Base-by-base conservation (phyloP, 2,888 invertebrate species). In the Morpho deidamia region DNA sequence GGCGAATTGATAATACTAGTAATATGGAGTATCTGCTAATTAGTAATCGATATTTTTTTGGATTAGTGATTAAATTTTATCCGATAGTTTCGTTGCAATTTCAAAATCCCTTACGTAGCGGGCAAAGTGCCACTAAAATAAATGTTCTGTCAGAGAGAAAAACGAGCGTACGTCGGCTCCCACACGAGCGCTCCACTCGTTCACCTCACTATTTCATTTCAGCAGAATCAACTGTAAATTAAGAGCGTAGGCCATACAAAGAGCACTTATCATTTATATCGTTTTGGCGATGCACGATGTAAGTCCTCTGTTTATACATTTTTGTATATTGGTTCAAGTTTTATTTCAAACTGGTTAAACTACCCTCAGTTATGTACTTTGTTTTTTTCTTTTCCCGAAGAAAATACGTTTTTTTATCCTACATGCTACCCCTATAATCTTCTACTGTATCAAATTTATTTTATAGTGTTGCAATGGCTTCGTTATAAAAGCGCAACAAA, bases 71-170 rank as follows among this genome's bases (percentile, higher is more conserved):
- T 67, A 71, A 74, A 71, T 56, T 56, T 40, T 49, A 42, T 75
- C 71, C 70, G 67, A 76, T 80, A 81, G 77, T 79, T 81, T 74
- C 66, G 69, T 75, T 75, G 74, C 80, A 79, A 79, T 83, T 83
- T 84, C 73, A 81, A 84, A 86, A 83, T 81, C 80, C 78, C 68
- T 68, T 71, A 74, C 73, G 75, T 73, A 71, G 75, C 76, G 74
- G 78, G 75, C 72, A 65, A 78, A 80, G 87, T 83, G 85, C 78
- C 76, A 79, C 78, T 81, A 78, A 87, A 88, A 87, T 87, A 84
- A 87, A 88, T 88, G 86, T 83, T 79, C 84, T 83, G 86, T 81
- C 85, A 81, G 76, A 73, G 78, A 84, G 87, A 87, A 86, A 88
- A 88, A 88, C 84, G 87, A 83, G 76, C 78, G 75, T 72, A 74